A percentile compares a stretch with the other conserved stretches of the same genome.
Evolutionary conservation across 2,113 vertebrate species (phyloP).

Genomic region (Prionailurus viverrinus): DNA sequence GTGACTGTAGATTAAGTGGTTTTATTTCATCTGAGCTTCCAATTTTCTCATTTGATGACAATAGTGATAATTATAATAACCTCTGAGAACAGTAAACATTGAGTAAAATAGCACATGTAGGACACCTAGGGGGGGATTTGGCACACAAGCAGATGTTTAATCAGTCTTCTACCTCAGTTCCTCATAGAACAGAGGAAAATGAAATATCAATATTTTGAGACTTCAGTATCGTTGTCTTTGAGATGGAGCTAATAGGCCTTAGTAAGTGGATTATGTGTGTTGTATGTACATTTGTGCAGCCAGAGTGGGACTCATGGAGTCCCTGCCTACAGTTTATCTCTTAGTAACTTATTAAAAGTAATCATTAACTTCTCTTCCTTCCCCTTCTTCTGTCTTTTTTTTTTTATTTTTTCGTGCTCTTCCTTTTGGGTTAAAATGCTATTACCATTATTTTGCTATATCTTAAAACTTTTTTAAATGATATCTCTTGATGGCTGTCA

Average conservation of each 20-base stretch:
- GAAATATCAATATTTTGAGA: background rate
- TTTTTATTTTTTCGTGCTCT: slow-evolving; percentile 17
- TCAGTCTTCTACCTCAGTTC: background rate
- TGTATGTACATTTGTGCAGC: background rate
- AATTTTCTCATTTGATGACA: background rate
- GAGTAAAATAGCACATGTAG: background rate
- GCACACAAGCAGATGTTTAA: slow-evolving; percentile 15
- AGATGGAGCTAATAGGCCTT: background rate
- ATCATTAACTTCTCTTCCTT: background rate
- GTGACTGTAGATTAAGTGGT: background rate
- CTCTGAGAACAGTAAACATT: background rate
- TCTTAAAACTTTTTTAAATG: background rate
- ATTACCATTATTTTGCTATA: background rate
- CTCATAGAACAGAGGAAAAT: background rate
- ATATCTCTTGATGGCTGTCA: slow-evolving; percentile 55
- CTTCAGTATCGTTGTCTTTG: background rate
- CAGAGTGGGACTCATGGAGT: background rate
- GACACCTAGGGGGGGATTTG: background rate
- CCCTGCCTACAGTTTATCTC: background rate
- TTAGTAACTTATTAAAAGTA: slow-evolving; percentile 51
- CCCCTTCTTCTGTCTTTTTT: background rate
- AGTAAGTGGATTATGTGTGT: background rate
- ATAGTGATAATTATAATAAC: background rate
- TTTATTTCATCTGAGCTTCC: background rate
- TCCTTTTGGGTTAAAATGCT: background rate